A percentile compares a stretch with the other conserved stretches of the same genome.
These are phyloP conservation scores for Standfussiana lucernea DNA, from an alignment of 2,888 invertebrate genomes.

Conservation along the genomic window DNA sequence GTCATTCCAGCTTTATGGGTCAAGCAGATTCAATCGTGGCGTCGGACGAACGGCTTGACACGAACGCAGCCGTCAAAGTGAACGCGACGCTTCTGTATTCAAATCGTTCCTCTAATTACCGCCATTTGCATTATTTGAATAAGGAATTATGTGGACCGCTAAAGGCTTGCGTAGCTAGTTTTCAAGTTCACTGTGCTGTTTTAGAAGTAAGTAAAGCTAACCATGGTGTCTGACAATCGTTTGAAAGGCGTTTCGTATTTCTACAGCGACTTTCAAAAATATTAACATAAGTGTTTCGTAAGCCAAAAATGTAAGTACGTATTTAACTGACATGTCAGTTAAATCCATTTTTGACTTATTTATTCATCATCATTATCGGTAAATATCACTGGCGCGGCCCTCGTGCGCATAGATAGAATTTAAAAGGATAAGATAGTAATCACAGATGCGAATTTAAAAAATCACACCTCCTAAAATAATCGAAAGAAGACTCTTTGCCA, in stretches of 20 bases:
- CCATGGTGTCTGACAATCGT: neutral
- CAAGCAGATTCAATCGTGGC: slow-evolving; percentile 67
- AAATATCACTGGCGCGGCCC: neutral
- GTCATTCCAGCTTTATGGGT: slow-evolving; percentile 65
- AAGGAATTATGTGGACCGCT: slow-evolving; percentile 36
- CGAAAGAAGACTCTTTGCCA: too few species aligned
- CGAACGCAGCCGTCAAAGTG: slow-evolving; percentile 58
- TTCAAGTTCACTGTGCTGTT: slow-evolving; percentile 29
- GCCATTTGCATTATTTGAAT: slow-evolving; percentile 64
- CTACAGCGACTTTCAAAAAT: neutral
- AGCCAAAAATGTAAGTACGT: too few species aligned
- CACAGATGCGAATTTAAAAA: neutral
- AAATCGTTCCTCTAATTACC: slow-evolving; percentile 63
- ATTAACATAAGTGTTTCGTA: neutral
- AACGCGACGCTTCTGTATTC: slow-evolving; percentile 61
- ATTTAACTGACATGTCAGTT: neutral
- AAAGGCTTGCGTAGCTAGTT: slow-evolving; percentile 45
- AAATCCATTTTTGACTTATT: neutral
- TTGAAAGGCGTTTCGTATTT: neutral
- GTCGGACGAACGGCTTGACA: slow-evolving; percentile 60
- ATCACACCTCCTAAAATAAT: too few species aligned
- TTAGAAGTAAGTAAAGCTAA: slow-evolving; percentile 5
- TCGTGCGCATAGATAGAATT: neutral
- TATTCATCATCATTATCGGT: neutral
- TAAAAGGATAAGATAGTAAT: neutral